Percentiles rank a stretch among this genome's conserved stretches.
phyloP scores from a whole-genome alignment of 2,797 vertebrate species.

The Pelodytes ibericus region DNA sequence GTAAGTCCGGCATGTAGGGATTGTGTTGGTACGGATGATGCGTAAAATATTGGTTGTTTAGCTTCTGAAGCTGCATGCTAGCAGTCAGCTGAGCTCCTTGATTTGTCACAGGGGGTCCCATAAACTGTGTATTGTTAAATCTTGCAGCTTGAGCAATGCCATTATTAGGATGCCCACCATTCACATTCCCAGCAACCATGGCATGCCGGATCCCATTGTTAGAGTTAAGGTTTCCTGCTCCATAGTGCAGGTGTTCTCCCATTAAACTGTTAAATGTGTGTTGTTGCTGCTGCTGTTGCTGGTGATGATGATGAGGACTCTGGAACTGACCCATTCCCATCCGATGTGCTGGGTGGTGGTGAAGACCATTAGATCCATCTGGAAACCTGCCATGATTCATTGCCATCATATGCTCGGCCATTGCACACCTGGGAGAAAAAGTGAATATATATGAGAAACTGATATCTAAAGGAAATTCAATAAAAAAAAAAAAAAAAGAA shows the following conservation, averaged over 20 bases:
- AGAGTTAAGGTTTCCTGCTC: slow-evolving; percentile 77
- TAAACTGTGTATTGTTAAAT: slow-evolving; percentile 80
- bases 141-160: slow-evolving; percentile 75
- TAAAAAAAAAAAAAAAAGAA: neutral
- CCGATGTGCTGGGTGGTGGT: slow-evolving; percentile 82
- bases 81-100: slow-evolving; percentile 82
- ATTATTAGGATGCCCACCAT: slow-evolving; percentile 75
- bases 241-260: slow-evolving; percentile 83
- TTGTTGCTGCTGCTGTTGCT: slow-evolving; percentile 73
- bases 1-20: slow-evolving; percentile 86
- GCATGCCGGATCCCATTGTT: slow-evolving; percentile 77
- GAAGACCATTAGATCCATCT: slow-evolving; percentile 80
- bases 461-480: neutral
- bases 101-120: slow-evolving; percentile 74
- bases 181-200: slow-evolving; percentile 78
- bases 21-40: slow-evolving; percentile 82
- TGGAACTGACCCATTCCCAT: slow-evolving; percentile 84
- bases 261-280: slow-evolving; percentile 82
- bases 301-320: slow-evolving; percentile 78
- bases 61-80: slow-evolving; percentile 89
- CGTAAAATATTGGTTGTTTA: slow-evolving; percentile 87
- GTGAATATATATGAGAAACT: neutral
- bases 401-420: slow-evolving; percentile 88
- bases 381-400: slow-evolving; percentile 88
- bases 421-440: slow-evolving; percentile 72